phyloP scores from a whole-genome alignment of 1,140 invertebrate species.

The Sinella curviseta region DNA sequence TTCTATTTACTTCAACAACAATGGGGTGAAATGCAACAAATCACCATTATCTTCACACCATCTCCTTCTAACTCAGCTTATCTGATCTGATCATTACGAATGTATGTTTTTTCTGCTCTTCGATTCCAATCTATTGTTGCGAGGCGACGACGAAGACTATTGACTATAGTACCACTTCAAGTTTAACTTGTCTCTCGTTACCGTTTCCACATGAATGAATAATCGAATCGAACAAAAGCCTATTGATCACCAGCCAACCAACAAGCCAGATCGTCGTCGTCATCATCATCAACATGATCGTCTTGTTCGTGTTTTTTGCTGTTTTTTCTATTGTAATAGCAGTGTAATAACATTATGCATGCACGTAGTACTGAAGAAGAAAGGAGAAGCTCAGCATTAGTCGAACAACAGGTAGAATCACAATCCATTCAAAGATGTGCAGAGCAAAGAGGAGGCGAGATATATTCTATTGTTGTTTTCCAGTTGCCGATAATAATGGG shows the following conservation, averaged over 20 bases:
- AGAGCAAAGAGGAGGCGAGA: too few relatives aligned
- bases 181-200: neutral
- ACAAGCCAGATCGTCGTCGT: neutral
- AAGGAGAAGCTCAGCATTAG: neutral
- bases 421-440: neutral
- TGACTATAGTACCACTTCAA: neutral
- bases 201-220: conserved; percentile 9
- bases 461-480: neutral
- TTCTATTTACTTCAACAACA: too few relatives aligned
- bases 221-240: conserved; percentile 15
- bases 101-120: too few relatives aligned
- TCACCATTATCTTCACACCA: too few relatives aligned
- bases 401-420: neutral
- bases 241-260: conserved; percentile 20
- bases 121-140: too few relatives aligned
- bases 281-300: neutral
- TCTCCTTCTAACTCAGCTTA: too few relatives aligned
- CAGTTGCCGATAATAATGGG: conserved; percentile 26
- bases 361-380: neutral
- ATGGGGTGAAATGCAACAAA: too few relatives aligned
- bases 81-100: too few relatives aligned
- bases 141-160: too few relatives aligned
- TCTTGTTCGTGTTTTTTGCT: neutral
- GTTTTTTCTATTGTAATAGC: neutral
- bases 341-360: neutral